Percentiles rank a stretch among this genome's conserved stretches.
Evolutionary conservation across 2,113 vertebrate species (phyloP).

Genomic region (Pimephales promelas): DNA sequence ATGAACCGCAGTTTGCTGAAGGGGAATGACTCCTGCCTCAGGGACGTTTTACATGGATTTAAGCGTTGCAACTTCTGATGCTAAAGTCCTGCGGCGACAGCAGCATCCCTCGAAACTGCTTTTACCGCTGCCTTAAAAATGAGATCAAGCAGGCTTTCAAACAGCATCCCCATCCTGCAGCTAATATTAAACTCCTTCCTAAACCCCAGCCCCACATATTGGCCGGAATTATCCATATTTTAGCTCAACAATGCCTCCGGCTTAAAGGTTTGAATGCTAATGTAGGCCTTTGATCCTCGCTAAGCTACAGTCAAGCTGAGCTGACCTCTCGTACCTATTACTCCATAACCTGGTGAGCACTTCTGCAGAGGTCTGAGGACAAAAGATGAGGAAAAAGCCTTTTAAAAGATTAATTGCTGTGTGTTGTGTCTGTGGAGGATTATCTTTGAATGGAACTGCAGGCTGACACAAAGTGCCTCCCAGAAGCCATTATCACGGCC

Average conservation of each 20-base stretch:
- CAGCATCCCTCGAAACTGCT: not conserved
- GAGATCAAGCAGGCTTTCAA: slow-evolving; percentile 30
- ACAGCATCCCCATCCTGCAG: slow-evolving; percentile 3
- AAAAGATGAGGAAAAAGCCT: slow-evolving; percentile 48
- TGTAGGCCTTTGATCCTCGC: slow-evolving; percentile 60
- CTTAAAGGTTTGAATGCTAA: slow-evolving; percentile 62
- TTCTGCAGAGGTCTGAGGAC: slow-evolving; percentile 28
- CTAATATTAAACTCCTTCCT: slow-evolving; percentile 31
- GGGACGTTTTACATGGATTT: slow-evolving; percentile 10
- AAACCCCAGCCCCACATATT: slow-evolving; percentile 15
- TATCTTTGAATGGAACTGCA: slow-evolving; percentile 65
- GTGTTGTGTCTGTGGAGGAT: slow-evolving; percentile 67
- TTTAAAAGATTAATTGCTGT: slow-evolving; percentile 75
- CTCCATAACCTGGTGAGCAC: slow-evolving; percentile 50
- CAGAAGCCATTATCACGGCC: slow-evolving; percentile 54
- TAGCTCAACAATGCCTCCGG: slow-evolving; percentile 49
- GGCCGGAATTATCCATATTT: slow-evolving; percentile 45
- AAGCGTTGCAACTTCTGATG: not conserved
- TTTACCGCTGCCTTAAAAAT: slow-evolving; percentile 2
- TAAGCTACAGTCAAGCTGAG: slow-evolving; percentile 60
- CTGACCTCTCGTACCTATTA: slow-evolving; percentile 65
- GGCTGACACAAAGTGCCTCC: slow-evolving; percentile 68
- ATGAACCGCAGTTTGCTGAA: not conserved
- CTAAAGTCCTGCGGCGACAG: not conserved
- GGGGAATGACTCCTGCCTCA: not conserved